Base-by-base conservation (phyloP, 2,888 invertebrate genomes). In the Polydrusus tereticollis region DNA sequence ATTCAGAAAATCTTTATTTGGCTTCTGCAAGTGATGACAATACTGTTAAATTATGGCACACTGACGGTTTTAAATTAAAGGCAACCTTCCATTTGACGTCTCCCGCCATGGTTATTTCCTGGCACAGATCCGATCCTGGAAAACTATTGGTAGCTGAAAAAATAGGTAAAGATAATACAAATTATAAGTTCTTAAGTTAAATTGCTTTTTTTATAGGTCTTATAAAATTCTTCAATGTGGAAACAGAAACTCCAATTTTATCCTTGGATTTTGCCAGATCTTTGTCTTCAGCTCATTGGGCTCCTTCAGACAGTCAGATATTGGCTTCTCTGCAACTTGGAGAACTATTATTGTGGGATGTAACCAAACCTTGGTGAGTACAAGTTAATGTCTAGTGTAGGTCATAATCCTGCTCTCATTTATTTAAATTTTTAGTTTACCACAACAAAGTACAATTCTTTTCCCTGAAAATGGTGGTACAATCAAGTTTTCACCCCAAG, bases 11-110 rank as follows among this genome's bases (percentile, higher is more conserved):
- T 23, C 89, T 89, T 68, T 87, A 89, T 77, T 82, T 94, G 62
- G 93, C 92, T 14, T 93, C 93, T n/a, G 91, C 90, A 1, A 91
- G 93, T 77, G 94, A 94, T 85, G 94, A 94, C 83, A 89, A 91
- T 76, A 91, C 92, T 0, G 93, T 92, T 79, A 89, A 89, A 79
- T 85, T 94, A 26, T 94, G 93, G 93, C 84, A 85, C 29, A 82
- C 87, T 3, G 85, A 86, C 7, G 86, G 88, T 29, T 87, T 86
- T 71, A 86, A 87, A 76, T 87, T 88, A 77, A 83, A 88, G 21
- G 86, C 88, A 4, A 89, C 88, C 38, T 91, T 93, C 79, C 86
- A 88, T 71, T 85, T 94, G 18, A 88, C 88, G 21, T 91, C 92
- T 12, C 90, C 93, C 47, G 91, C 86, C 45, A 87, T 91, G 84